These are phyloP conservation scores for Upupa epops DNA, from an alignment of 2,113 vertebrate species.

Conservation along the genomic window DNA sequence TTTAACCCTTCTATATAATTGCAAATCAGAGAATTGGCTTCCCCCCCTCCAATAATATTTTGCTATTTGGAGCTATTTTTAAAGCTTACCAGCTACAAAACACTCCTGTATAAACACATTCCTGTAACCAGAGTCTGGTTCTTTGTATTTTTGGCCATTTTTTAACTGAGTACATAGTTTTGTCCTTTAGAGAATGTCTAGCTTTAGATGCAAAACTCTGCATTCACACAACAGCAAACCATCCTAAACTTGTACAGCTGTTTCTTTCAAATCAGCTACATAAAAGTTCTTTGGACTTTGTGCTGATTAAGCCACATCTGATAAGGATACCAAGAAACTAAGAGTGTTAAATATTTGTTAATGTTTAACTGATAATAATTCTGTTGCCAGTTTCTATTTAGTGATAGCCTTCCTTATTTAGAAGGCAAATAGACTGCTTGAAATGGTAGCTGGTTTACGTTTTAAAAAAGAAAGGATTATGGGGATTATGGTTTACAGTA, in stretches of 20 bases:
- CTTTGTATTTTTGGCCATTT: background rate
- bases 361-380: constrained; percentile 28
- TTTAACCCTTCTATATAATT: background rate
- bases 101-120: too few relatives aligned
- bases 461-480: background rate
- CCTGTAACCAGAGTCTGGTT: background rate
- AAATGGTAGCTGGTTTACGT: background rate
- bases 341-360: constrained; percentile 2
- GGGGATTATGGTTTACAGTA: background rate
- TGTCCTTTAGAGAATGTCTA: background rate
- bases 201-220: background rate
- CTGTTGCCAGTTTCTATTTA: background rate
- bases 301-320: background rate
- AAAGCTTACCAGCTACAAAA: background rate
- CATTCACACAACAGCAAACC: background rate
- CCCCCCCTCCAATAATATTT: background rate
- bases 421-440: background rate
- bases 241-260: too few relatives aligned
- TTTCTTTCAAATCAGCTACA: background rate
- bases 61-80: background rate
- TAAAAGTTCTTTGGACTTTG: constrained; percentile 19
- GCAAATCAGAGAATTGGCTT: rapidly evolving
- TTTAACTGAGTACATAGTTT: background rate
- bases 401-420: background rate
- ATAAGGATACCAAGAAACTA: constrained; percentile 5